phyloP scores from a whole-genome alignment of 2,888 invertebrate genomes.

The Slavum lentiscoides region DNA sequence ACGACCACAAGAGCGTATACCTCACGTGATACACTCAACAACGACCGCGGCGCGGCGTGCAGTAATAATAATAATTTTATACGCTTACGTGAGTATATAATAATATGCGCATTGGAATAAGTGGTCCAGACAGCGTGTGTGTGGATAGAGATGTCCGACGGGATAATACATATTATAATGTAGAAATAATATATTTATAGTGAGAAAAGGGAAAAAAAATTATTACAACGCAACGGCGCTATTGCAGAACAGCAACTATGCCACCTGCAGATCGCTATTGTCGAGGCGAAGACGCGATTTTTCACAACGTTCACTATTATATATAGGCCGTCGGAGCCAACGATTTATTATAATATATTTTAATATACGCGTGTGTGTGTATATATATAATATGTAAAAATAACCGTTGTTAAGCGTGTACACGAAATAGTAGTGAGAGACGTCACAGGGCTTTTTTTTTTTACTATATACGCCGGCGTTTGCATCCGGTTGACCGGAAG shows the following conservation, averaged over 20 bases:
- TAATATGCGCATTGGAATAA: not conserved
- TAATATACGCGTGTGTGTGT: too few species aligned
- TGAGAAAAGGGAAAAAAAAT: constrained; percentile 8
- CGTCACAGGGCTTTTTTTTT: not conserved
- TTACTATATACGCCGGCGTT: not conserved
- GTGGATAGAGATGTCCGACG: constrained; percentile 33
- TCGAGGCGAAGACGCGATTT: constrained; percentile 6
- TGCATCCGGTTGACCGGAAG: constrained; percentile 49
- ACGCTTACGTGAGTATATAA: not conserved
- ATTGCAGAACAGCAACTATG: not conserved
- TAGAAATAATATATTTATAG: not conserved
- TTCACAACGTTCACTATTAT: constrained; percentile 6
- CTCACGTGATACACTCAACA: constrained; percentile 33
- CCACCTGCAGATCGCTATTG: too few species aligned
- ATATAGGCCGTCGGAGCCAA: not conserved
- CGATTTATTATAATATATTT: constrained; percentile 14
- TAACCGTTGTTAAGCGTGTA: constrained; percentile 5
- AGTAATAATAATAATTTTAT: constrained; percentile 17
- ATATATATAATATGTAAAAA: constrained; percentile 12
- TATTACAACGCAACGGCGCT: not conserved
- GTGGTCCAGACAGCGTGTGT: not conserved
- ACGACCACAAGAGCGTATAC: constrained; percentile 2
- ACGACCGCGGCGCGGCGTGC: not conserved
- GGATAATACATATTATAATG: constrained; percentile 2
- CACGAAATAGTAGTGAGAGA: constrained; percentile 17